Evolutionary conservation across 2,113 vertebrate species (phyloP).

Genomic region (Lagenorhynchus albirostris): DNA sequence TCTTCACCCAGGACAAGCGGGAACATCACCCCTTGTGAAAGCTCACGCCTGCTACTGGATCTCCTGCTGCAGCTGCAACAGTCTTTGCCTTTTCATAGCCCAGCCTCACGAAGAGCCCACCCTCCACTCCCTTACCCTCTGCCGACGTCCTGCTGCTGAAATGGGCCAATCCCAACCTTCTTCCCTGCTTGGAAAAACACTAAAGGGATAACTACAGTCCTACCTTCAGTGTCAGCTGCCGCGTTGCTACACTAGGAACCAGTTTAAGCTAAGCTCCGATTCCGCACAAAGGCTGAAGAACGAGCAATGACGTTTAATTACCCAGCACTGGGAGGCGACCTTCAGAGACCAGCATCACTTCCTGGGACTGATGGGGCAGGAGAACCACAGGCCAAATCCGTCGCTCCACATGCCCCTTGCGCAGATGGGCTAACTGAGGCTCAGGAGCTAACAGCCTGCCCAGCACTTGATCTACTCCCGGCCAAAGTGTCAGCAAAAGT

Average conservation of each 20-base stretch:
- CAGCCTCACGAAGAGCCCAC: neutral
- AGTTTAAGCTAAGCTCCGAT: neutral
- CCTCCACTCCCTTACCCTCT: neutral
- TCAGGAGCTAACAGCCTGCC: neutral
- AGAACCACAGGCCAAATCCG: accelerated
- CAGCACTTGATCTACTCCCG: neutral
- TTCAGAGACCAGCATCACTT: neutral
- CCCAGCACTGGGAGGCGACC: neutral
- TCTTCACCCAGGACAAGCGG: accelerated
- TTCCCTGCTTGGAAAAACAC: neutral
- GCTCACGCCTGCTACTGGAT: neutral
- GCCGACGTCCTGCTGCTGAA: accelerated
- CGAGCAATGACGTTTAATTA: neutral
- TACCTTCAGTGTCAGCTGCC: neutral
- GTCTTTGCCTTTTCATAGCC: neutral
- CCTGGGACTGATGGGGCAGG: accelerated
- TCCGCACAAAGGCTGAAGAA: neutral
- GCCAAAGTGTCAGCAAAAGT: neutral
- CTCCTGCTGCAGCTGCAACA: accelerated
- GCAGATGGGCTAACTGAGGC: neutral
- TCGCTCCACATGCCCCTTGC: accelerated
- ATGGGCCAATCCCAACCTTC: neutral
- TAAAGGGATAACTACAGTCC: too few relatives aligned
- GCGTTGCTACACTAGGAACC: neutral
- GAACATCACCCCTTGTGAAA: accelerated